Evolutionary conservation across 2,113 vertebrate species (phyloP).

Genomic region (Alectura lathami): DNA sequence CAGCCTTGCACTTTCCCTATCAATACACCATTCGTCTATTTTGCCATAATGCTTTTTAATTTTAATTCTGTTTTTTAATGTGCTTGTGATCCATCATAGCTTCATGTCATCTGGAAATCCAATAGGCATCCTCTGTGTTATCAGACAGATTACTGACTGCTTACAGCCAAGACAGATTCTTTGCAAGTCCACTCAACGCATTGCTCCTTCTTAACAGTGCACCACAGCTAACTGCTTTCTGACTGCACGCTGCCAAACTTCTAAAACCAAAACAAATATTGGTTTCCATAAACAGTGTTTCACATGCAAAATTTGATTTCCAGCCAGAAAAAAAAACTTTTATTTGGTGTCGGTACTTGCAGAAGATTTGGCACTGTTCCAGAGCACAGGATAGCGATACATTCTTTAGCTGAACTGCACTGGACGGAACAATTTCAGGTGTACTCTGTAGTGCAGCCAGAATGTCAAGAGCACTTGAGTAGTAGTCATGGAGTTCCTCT

Average conservation of each 20-base stretch:
- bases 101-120: not conserved
- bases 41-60: not conserved
- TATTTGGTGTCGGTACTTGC: not conserved
- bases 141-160: not conserved
- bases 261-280: not conserved
- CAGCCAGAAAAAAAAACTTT: not conserved
- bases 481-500: not conserved
- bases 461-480: not conserved
- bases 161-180: not conserved
- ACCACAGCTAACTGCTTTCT: not conserved
- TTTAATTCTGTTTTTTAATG: not conserved
- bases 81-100: not conserved
- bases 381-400: not conserved
- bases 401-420: not conserved
- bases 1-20: not conserved
- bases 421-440: not conserved
- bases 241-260: not conserved
- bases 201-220: not conserved
- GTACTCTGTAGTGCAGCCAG: not conserved
- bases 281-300: not conserved
- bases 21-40: not conserved
- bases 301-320: not conserved
- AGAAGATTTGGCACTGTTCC: not conserved
- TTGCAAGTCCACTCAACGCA: not conserved
- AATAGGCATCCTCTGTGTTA: not conserved